phyloP scores from a whole-genome alignment of 1,140 invertebrate species.

The Ganaspis sp. region DNA sequence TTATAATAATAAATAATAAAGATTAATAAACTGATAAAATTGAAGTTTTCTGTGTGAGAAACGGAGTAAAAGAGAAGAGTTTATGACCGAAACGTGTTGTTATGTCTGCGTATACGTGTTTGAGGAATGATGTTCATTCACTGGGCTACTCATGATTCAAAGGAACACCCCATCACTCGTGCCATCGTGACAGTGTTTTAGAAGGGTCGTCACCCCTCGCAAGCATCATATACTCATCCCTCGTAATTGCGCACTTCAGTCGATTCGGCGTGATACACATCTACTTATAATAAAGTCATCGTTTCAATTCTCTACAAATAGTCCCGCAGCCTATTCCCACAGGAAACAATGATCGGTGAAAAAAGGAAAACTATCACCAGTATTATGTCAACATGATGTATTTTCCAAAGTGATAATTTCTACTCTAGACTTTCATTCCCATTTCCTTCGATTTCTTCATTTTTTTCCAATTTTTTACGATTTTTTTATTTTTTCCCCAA shows the following conservation, averaged over 20 bases:
- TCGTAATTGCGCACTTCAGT: constrained; percentile 64
- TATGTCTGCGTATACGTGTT: background rate
- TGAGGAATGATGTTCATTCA: constrained; percentile 32
- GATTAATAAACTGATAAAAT: no score
- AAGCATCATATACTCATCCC: constrained; percentile 50
- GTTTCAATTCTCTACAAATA: background rate
- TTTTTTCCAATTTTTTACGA: no score
- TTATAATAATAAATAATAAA: no score
- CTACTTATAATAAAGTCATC: constrained; percentile 68
- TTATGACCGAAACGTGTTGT: background rate
- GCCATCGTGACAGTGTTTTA: constrained; percentile 38
- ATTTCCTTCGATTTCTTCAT: no score
- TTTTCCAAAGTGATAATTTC: no score
- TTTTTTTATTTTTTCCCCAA: no score
- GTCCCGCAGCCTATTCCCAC: background rate
- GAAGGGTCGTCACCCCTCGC: constrained; percentile 50
- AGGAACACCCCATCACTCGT: constrained; percentile 63
- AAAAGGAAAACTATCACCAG: background rate
- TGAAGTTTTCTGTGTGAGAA: background rate
- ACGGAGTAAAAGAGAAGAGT: background rate
- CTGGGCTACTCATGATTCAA: constrained; percentile 45
- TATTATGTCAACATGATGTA: no score
- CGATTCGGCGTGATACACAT: constrained; percentile 40
- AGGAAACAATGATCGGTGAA: background rate
- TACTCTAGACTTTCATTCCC: no score